Evolutionary conservation across 2,888 invertebrate species (phyloP).

Genomic region (Ceriagrion tenellum): DNA sequence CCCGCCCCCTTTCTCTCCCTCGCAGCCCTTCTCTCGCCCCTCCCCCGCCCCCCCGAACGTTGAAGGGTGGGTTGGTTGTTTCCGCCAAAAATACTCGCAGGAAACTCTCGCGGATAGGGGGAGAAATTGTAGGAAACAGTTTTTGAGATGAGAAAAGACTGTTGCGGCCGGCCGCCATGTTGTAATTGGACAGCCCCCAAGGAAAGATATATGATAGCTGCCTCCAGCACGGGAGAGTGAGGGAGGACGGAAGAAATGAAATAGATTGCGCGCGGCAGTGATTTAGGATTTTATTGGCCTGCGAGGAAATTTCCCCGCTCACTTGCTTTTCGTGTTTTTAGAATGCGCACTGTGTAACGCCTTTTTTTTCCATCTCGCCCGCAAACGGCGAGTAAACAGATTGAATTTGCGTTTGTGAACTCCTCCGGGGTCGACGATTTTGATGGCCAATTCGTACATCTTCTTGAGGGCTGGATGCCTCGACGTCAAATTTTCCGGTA

Average conservation of each 20-base stretch:
- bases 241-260: neutral
- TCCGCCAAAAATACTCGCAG: neutral
- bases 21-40: neutral
- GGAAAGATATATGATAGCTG: neutral
- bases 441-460: no score
- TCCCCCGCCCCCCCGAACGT: neutral
- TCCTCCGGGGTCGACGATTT: no score
- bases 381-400: neutral
- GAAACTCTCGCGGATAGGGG: neutral
- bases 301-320: neutral
- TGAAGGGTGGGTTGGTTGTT: neutral
- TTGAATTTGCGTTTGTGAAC: no score
- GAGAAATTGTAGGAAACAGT: conserved; percentile 44
- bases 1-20: neutral
- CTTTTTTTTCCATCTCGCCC: neutral
- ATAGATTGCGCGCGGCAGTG: neutral
- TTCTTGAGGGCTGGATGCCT: no score
- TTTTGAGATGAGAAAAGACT: conserved; percentile 40
- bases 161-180: conserved; percentile 47
- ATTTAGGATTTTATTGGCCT: conserved; percentile 24
- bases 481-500: no score
- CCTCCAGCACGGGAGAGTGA: neutral
- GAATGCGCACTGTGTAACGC: neutral
- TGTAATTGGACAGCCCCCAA: conserved; percentile 47
- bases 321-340: neutral